These are phyloP conservation scores for Drosophila aff. DNA, from an alignment of 1,140 invertebrate genomes.

Conservation along the genomic window DNA sequence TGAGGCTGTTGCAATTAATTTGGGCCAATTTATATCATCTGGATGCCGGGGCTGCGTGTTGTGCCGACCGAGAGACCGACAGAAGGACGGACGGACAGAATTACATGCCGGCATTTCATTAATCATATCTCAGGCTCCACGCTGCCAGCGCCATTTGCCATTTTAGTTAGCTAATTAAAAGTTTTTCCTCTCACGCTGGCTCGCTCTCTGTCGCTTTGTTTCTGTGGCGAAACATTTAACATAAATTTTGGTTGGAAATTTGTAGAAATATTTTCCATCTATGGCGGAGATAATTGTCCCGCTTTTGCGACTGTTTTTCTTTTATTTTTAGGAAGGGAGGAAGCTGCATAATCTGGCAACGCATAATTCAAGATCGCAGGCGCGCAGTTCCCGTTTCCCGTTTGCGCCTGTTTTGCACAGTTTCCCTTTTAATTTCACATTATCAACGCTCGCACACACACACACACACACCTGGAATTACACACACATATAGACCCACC, in stretches of 20 bases:
- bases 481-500: slow-evolving; percentile 45
- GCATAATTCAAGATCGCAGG: slow-evolving; percentile 81
- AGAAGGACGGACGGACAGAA: slow-evolving; percentile 35
- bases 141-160: slow-evolving; percentile 75
- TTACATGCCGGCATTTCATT: slow-evolving; percentile 80
- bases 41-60: slow-evolving; percentile 21
- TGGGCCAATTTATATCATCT: slow-evolving; percentile 81
- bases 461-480: slow-evolving; percentile 33
- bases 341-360: slow-evolving; percentile 60
- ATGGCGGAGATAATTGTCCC: slow-evolving; percentile 45
- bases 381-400: slow-evolving; percentile 75
- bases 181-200: slow-evolving; percentile 37
- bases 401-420: slow-evolving; percentile 76
- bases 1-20: slow-evolving; percentile 82
- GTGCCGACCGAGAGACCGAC: slow-evolving; percentile 8
- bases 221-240: slow-evolving; percentile 67
- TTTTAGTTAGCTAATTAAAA: slow-evolving; percentile 81
- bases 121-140: slow-evolving; percentile 76
- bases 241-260: slow-evolving; percentile 58
- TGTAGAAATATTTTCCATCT: slow-evolving; percentile 54
- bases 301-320: not conserved
- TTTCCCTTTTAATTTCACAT: slow-evolving; percentile 83
- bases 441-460: slow-evolving; percentile 68
- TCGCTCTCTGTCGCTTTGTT: not conserved
- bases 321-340: slow-evolving; percentile 10